Base-by-base conservation (phyloP, 2,888 invertebrate genomes). In the Heliconius hortense region DNA sequence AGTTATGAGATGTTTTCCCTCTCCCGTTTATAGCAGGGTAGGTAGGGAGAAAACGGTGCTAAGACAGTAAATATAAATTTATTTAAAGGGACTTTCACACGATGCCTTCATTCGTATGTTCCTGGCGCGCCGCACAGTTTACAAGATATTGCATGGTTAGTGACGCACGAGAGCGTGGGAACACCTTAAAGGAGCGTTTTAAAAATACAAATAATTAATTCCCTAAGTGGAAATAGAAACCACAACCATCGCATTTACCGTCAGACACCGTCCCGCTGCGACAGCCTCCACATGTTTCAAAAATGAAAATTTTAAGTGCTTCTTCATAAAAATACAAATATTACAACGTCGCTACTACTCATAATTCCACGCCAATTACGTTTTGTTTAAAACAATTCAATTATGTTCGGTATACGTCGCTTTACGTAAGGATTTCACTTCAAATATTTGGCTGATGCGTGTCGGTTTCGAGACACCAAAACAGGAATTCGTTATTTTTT, bases 381-480 rank as follows among this genome's bases (percentile, higher is more conserved):
- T 31, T 39, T 39, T 39, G n/a, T 18, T 53, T 69, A 31, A 69
- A 69, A 69, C 28, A n/a, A n/a, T 69, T 31, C 31, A 56, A 56
- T 69, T 56, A 69, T 69, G 31, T 69, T 21, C 69, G 69, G 21
- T 69, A 31, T 28, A 35, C 8, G 24, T 35, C n/a, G 13, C 53
- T 56, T 69, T 56, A 69, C 56, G 69, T 69, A 69, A 69, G 56
- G 56, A 53, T 69, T 69, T 69, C 69, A 35, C 69, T 56, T 24
- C 35, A 53, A 69, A 56, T 69, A 69, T 69, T 69, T 35, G 28
- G 53, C 31, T 53, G 68, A 53, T 28, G 28, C 28, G 53, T 28
- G 31, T 69, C 56, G 53, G 24, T 31, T 31, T 69, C n/a, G n/a
- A 56, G 35, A 35, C 31, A 31, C n/a, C 53, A n/a, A 53, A 53